Conservation (phyloP, 1,140 invertebrate species). For the Drosophila subpulchrella region DNA sequence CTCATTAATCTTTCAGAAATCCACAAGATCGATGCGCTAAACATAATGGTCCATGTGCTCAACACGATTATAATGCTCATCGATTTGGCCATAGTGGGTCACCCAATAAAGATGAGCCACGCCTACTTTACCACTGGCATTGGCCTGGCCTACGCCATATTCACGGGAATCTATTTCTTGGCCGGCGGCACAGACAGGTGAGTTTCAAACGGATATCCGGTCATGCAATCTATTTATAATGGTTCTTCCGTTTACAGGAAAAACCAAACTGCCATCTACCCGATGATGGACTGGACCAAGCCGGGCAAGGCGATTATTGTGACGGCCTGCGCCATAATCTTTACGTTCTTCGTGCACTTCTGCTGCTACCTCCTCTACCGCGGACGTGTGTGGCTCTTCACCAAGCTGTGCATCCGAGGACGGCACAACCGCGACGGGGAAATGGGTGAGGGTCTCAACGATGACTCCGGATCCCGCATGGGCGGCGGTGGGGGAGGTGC, state of each 20-base stretch:
- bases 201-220: neutral
- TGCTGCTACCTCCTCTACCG: slow-evolving; percentile 84
- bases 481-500: slow-evolving; percentile 50
- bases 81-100: slow-evolving; percentile 87
- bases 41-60: slow-evolving; percentile 88
- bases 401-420: slow-evolving; percentile 80
- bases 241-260: slow-evolving; percentile 70
- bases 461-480: slow-evolving; percentile 74
- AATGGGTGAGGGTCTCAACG: slow-evolving; percentile 77
- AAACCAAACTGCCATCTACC: slow-evolving; percentile 87
- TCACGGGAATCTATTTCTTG: slow-evolving; percentile 88
- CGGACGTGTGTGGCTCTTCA: slow-evolving; percentile 81
- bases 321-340: slow-evolving; percentile 86
- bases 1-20: slow-evolving; percentile 51
- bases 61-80: slow-evolving; percentile 89
- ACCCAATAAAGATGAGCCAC: slow-evolving; percentile 88
- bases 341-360: slow-evolving; percentile 85
- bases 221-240: neutral
- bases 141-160: slow-evolving; percentile 86
- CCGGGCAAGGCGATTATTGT: slow-evolving; percentile 85
- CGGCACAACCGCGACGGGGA: slow-evolving; percentile 78
- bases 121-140: slow-evolving; percentile 87
- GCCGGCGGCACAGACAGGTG: slow-evolving; percentile 88
- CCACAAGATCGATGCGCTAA: slow-evolving; percentile 86
- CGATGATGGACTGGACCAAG: slow-evolving; percentile 87